Evolutionary conservation across 2,888 invertebrate genomes (phyloP).

Genomic region (Bhutanitis thaidina): DNA sequence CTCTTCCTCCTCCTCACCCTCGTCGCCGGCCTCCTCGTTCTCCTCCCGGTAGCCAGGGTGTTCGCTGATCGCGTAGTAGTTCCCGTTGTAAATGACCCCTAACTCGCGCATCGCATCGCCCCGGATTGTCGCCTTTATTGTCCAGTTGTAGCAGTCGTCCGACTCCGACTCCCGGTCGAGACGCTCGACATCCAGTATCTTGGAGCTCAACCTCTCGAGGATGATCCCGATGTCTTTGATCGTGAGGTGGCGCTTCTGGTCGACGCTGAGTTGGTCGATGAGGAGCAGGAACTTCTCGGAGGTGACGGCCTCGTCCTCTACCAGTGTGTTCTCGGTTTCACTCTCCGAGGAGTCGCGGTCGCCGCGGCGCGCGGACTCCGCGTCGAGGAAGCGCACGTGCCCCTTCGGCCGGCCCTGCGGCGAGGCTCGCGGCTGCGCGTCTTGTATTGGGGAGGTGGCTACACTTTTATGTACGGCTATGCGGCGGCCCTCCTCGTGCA

Average conservation of each 20-base stretch:
- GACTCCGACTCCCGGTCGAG: conserved; percentile 95
- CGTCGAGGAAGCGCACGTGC: conserved; percentile 92
- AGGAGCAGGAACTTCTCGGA: conserved; percentile 95
- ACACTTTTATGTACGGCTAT: conserved; percentile 96
- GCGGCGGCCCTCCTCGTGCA: conserved; percentile 95
- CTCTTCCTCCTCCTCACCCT: conserved; percentile 91
- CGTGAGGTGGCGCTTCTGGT: conserved; percentile 94
- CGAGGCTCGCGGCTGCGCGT: conserved; percentile 83
- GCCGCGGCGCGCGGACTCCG: conserved; percentile 81
- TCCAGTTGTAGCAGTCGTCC: conserved; percentile 97
- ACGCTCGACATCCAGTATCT: conserved; percentile 95
- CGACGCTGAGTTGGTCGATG: conserved; percentile 95
- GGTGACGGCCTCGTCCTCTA: conserved; percentile 93
- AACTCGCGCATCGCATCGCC: conserved; percentile 94
- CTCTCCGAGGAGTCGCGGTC: conserved; percentile 94
- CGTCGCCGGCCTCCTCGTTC: conserved; percentile 91
- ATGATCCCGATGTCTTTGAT: conserved; percentile 98
- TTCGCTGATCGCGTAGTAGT: conserved; percentile 96
- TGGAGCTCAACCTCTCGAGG: conserved; percentile 93
- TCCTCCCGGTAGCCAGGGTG: conserved; percentile 96
- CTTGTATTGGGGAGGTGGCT: conserved; percentile 95
- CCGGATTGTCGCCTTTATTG: conserved; percentile 96
- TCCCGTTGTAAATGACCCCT: conserved; percentile 96
- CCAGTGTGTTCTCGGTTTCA: conserved; percentile 95
- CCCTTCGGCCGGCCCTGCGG: conserved; percentile 86